These are phyloP conservation scores for Corythornis leucogaster DNA, from an alignment of 2,797 vertebrate species.

Conservation along the genomic window DNA sequence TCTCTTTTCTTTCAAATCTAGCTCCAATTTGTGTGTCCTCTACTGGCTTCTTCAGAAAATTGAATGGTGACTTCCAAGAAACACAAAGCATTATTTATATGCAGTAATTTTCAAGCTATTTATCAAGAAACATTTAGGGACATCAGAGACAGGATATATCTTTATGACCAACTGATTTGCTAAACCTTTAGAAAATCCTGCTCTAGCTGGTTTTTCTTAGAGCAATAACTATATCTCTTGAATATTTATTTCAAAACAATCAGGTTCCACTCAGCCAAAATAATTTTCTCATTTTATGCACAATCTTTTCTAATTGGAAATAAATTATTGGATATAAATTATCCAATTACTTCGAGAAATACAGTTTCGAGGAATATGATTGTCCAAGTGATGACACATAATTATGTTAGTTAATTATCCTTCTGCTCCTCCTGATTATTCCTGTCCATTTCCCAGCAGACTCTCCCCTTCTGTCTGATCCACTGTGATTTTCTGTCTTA, in stretches of 20 bases:
- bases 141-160: neutral
- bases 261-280: conserved; percentile 12
- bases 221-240: neutral
- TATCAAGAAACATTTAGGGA: neutral
- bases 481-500: neutral
- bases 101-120: neutral
- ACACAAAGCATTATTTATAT: neutral
- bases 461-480: neutral
- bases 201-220: neutral
- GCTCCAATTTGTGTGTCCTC: neutral
- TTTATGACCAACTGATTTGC: neutral
- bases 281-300: conserved; percentile 21
- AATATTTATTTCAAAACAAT: conserved; percentile 39
- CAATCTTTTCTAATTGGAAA: neutral
- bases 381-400: conserved; percentile 11
- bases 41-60: neutral
- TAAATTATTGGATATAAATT: conserved; percentile 20
- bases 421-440: conserved; percentile 22
- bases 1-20: neutral
- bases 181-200: neutral
- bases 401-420: neutral
- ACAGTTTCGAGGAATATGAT: neutral
- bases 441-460: neutral
- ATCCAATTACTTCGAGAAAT: conserved; percentile 19
- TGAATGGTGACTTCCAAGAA: neutral